Evolutionary conservation across 1,140 invertebrate species (phyloP).

Genomic region (Achatina immaculata): DNA sequence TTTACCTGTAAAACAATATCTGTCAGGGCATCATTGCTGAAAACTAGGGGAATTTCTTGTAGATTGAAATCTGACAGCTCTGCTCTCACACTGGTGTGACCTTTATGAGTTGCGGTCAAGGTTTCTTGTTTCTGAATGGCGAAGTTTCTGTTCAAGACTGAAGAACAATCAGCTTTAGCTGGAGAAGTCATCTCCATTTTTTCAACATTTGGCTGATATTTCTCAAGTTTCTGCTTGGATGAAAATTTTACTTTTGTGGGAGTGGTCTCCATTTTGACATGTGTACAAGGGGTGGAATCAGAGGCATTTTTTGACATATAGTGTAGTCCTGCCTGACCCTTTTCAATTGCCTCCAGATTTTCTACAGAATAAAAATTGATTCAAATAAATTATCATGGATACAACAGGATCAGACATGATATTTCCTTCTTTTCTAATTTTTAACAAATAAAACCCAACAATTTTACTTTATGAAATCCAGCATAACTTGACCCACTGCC

Average conservation of each 20-base stretch:
- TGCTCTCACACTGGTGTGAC: neutral
- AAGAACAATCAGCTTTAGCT: slow-evolving; percentile 5
- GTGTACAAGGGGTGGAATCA: slow-evolving; percentile 20
- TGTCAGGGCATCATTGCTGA: slow-evolving; percentile 23
- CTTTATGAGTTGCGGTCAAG: neutral
- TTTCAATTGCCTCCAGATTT: slow-evolving; percentile 61
- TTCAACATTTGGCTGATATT: slow-evolving; percentile 17
- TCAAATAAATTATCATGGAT: neutral
- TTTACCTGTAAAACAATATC: slow-evolving; percentile 37
- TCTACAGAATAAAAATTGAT: slow-evolving; percentile 49
- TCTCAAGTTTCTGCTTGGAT: neutral
- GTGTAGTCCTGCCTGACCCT: slow-evolving; percentile 57
- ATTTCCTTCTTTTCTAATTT: too few species aligned
- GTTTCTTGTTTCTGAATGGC: neutral
- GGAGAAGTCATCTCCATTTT: neutral
- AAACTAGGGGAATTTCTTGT: neutral
- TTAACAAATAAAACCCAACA: too few species aligned
- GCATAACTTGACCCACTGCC: too few species aligned
- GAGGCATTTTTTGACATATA: slow-evolving; percentile 36
- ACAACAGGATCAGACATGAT: too few species aligned
- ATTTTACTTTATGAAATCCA: too few species aligned
- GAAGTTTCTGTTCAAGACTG: neutral
- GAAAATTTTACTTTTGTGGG: slow-evolving; percentile 33
- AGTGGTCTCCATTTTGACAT: slow-evolving; percentile 38
- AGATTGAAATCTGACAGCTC: neutral